Conservation (phyloP, 2,113 vertebrate genomes). For the Callorhinus ursinus region DNA sequence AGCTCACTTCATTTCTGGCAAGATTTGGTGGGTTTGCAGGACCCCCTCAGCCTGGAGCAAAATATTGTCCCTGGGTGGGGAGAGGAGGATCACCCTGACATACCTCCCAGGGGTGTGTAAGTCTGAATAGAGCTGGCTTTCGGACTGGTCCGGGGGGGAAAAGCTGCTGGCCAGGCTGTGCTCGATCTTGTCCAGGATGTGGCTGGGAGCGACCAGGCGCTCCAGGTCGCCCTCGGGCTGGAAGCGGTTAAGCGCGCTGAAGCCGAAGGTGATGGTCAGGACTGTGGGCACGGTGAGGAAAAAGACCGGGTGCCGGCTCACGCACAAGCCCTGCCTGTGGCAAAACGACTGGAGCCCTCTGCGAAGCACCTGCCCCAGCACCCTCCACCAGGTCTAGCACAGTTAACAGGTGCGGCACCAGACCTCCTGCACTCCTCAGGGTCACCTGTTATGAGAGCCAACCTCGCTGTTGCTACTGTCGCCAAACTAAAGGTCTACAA, state of each 20-base stretch:
- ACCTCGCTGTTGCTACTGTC: accelerated
- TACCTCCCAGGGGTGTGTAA: slow-evolving; percentile 98
- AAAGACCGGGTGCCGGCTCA: slow-evolving; percentile 98
- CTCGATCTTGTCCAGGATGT: slow-evolving; percentile 99
- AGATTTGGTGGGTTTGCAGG: slow-evolving; percentile 96
- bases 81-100: slow-evolving; percentile 95
- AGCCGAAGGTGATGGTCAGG: slow-evolving; percentile 97
- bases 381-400: slow-evolving; percentile 94
- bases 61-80: slow-evolving; percentile 94
- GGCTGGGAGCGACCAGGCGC: slow-evolving; percentile 96
- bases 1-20: slow-evolving; percentile 97
- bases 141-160: slow-evolving; percentile 97
- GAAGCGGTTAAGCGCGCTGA: slow-evolving; percentile 96
- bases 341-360: slow-evolving; percentile 97
- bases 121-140: slow-evolving; percentile 98
- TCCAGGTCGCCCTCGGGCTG: slow-evolving; percentile 96
- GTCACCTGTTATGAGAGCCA: slow-evolving; percentile 85
- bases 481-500: background rate
- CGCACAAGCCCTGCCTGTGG: slow-evolving; percentile 98
- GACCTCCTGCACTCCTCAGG: slow-evolving; percentile 84
- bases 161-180: slow-evolving; percentile 98
- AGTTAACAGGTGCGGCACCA: slow-evolving; percentile 91
- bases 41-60: slow-evolving; percentile 96
- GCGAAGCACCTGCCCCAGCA: slow-evolving; percentile 97
- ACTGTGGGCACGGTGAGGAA: slow-evolving; percentile 98